Conservation (phyloP, 2,797 vertebrate species). For the Pangasius krempfi region DNA sequence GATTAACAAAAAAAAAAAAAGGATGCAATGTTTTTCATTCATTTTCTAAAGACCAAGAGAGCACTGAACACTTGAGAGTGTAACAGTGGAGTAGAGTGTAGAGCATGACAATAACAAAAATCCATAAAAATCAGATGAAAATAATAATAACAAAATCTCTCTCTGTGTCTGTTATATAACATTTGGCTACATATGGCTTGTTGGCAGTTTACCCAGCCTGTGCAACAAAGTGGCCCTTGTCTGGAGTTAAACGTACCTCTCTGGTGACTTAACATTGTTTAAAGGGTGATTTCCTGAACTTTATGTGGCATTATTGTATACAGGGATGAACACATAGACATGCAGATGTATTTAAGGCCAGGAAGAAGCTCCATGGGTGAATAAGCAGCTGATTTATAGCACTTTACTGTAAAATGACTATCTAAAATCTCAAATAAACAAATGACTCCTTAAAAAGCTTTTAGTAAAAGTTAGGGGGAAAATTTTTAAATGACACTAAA, state of each 20-base stretch:
- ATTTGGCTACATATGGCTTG: slow-evolving; percentile 5
- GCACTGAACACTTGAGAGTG: background rate
- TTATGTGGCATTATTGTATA: slow-evolving; percentile 21
- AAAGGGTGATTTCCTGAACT: slow-evolving; percentile 23
- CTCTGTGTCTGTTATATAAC: background rate
- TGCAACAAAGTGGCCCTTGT: slow-evolving; percentile 36
- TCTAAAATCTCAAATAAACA: slow-evolving; percentile 2
- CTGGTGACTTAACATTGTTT: slow-evolving; percentile 20
- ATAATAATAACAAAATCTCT: background rate
- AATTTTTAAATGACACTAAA: background rate
- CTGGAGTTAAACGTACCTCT: background rate
- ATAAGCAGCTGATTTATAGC: background rate
- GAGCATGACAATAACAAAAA: background rate
- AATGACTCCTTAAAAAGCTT: background rate
- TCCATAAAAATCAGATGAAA: background rate
- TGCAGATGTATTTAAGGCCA: slow-evolving; percentile 7
- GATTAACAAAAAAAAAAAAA: background rate
- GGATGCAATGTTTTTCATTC: background rate
- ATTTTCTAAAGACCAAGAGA: background rate
- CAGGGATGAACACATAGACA: background rate
- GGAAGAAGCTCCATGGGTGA: slow-evolving; percentile 1
- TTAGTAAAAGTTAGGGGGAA: background rate
- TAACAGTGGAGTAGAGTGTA: background rate
- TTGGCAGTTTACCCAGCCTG: slow-evolving; percentile 1
- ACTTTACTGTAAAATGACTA: background rate